A percentile compares a stretch with the other conserved stretches of the same genome.
These are phyloP conservation scores for Sycophila texana DNA, from an alignment of 2,888 invertebrate genomes.

Conservation along the genomic window DNA sequence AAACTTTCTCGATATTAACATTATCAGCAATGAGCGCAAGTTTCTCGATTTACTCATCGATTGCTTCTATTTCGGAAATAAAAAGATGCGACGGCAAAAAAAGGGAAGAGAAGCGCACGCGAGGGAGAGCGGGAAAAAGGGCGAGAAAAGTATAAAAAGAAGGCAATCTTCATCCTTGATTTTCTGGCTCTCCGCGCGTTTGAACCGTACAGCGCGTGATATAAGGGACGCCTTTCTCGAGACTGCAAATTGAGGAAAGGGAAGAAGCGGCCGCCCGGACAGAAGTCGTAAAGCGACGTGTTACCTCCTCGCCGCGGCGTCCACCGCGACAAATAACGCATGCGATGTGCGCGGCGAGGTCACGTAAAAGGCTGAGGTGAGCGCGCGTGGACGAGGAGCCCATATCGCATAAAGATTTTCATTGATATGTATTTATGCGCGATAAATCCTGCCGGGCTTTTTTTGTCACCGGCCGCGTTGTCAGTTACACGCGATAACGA, in stretches of 20 bases:
- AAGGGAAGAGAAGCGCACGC: no score
- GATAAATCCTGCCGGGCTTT: constrained; percentile 32
- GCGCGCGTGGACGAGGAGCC: neutral
- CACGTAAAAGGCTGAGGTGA: neutral
- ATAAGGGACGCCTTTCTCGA: neutral
- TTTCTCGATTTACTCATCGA: no score
- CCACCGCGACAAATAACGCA: constrained; percentile 1
- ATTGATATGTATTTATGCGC: constrained; percentile 47
- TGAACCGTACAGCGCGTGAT: neutral
- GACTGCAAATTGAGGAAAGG: neutral
- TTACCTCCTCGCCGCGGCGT: neutral
- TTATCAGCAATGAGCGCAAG: no score
- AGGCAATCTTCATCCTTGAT: no score
- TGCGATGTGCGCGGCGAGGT: neutral
- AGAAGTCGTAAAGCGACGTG: constrained; percentile 2
- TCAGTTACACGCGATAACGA: constrained; percentile 26
- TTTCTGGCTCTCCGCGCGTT: neutral
- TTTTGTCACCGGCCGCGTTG: constrained; percentile 3
- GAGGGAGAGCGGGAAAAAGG: no score
- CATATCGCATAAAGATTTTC: constrained; percentile 24
- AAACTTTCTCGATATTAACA: no score
- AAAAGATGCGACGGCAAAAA: no score
- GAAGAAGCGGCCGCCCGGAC: neutral
- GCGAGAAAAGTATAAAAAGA: no score
- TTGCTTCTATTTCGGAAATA: no score